Conservation (phyloP, 2,113 vertebrate genomes). For the Lagopus leucura region DNA sequence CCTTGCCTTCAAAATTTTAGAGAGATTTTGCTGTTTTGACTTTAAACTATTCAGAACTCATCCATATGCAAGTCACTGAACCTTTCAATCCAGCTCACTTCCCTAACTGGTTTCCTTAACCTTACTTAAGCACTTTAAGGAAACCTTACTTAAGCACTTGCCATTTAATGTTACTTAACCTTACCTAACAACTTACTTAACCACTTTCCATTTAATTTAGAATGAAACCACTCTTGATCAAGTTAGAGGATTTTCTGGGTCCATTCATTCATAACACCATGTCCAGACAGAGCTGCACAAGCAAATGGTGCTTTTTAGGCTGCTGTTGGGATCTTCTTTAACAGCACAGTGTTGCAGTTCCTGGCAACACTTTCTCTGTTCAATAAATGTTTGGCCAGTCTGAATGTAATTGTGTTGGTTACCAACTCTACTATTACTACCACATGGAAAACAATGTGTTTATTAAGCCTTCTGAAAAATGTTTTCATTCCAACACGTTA, state of each 20-base stretch:
- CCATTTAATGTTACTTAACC: too few relatives aligned
- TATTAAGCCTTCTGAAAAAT: neutral
- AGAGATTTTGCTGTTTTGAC: neutral
- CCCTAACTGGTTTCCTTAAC: neutral
- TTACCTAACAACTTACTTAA: too few relatives aligned
- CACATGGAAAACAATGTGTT: neutral
- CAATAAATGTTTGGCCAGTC: neutral
- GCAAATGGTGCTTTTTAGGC: neutral
- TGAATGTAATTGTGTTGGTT: neutral
- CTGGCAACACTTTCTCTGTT: neutral
- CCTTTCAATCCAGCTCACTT: neutral
- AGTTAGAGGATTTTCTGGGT: neutral
- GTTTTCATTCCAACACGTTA: neutral
- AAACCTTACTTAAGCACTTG: neutral
- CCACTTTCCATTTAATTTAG: neutral
- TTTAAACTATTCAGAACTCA: neutral
- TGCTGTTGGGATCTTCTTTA: neutral
- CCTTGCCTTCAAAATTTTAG: neutral
- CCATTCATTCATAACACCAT: neutral
- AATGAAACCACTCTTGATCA: neutral
- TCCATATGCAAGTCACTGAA: neutral
- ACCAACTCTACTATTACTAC: neutral
- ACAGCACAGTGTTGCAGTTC: neutral
- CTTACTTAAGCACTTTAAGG: neutral
- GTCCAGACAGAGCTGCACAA: neutral